Base-by-base conservation (phyloP, 2,888 invertebrate genomes). In the Aspidiotus rigidus region DNA sequence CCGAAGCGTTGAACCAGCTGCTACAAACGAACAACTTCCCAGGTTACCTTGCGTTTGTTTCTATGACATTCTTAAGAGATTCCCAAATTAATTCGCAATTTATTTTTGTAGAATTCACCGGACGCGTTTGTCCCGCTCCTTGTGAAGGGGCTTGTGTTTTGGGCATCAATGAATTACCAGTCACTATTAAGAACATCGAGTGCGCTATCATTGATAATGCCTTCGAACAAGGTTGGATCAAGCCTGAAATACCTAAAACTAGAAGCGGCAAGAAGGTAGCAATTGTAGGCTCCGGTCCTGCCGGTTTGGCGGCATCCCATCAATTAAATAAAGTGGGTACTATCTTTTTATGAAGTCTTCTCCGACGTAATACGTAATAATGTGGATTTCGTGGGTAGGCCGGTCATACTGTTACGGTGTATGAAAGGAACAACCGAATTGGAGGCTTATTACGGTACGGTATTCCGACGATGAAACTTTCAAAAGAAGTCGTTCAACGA, bases 1-100 rank as follows among this genome's bases (percentile, higher is more conserved):
- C 86, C 73, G 93, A 95, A 78, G 99, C 99, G 16, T 81, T 98
- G 7, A 84, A 88, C 71, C 95, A 96, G 74, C 82, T 99, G 69
- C 79, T 95, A 74, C 98, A 99, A 81, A 99, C 99, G 0, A 99
- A 99, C 77, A 99, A 99, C 79, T 99, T 99, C 82, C 98, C 99
- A n/a, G 88, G 81, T 81, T 41, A 49, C 11, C 10, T 49, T n/a
- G 11, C 11, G 5, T 5, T 28, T 28, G 28, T 28, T 1, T 28
- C 1, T 28, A 5, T 28, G 28, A 28, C 5, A 28, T 28, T 28
- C 5, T 28, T 28, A 28, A 5, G 28, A 28, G 28, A 28, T 28
- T 28, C 28, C 5, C 2, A 28, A 28, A 28, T 28, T 28, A 28
- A 28, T 28, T 28, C 28, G 28, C 28, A 16, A 55, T 55, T 55